Evolutionary conservation across 2,888 invertebrate species (phyloP).

Genomic region (Plebejus argus): DNA sequence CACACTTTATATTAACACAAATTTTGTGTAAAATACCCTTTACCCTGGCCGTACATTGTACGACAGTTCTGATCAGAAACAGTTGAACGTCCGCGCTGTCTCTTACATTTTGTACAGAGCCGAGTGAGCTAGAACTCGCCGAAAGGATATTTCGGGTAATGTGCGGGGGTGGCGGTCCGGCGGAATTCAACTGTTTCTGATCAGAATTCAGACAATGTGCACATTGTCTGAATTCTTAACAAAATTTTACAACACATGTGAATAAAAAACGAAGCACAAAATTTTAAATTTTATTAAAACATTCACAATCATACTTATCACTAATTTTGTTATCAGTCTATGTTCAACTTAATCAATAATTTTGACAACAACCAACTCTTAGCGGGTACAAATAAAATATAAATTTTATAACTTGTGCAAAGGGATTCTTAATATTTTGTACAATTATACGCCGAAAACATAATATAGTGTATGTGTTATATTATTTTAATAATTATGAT

Average conservation of each 20-base stretch:
- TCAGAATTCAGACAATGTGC: too few species aligned
- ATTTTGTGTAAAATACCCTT: too few species aligned
- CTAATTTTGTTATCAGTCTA: slow-evolving; percentile 63
- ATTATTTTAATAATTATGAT: neutral
- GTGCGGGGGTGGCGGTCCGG: too few species aligned
- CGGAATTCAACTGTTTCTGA: too few species aligned
- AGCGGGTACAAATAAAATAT: slow-evolving; percentile 25
- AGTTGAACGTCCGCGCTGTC: too few species aligned
- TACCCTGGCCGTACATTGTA: too few species aligned
- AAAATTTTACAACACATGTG: neutral
- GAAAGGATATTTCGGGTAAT: too few species aligned
- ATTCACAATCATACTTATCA: slow-evolving; percentile 62
- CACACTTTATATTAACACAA: too few species aligned
- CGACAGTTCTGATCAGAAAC: too few species aligned
- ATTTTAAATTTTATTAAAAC: slow-evolving; percentile 58
- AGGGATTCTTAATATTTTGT: neutral
- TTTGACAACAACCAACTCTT: slow-evolving; percentile 40
- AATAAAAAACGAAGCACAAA: neutral
- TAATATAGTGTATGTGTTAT: neutral
- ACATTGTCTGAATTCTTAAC: too few species aligned
- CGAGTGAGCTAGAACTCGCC: too few species aligned
- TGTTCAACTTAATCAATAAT: slow-evolving; percentile 56
- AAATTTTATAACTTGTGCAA: neutral
- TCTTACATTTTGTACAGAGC: too few species aligned
- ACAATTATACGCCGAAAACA: neutral